Evolutionary conservation across 2,888 invertebrate genomes (phyloP).

Genomic region (Aspidiotus rigidus): DNA sequence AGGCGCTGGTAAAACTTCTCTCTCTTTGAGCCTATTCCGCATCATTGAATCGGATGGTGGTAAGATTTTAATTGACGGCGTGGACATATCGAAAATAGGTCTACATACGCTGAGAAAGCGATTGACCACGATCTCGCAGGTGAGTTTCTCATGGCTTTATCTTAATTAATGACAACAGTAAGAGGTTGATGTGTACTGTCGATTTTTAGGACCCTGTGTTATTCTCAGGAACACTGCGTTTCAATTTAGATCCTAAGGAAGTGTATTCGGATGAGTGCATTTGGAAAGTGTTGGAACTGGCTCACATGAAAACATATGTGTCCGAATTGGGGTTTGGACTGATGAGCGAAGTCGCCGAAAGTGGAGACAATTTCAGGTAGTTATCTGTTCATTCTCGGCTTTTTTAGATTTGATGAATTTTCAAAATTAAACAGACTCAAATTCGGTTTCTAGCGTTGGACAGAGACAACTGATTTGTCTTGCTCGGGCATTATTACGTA

Average conservation of each 20-base stretch:
- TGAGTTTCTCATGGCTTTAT: constrained; percentile 21
- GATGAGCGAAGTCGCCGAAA: constrained; percentile 76
- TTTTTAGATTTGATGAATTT: too few species aligned
- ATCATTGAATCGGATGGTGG: constrained; percentile 78
- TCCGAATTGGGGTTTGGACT: constrained; percentile 66
- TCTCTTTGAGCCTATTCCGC: constrained; percentile 78
- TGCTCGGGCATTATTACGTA: constrained; percentile 71
- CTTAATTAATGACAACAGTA: too few species aligned
- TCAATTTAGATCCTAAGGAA: constrained; percentile 88
- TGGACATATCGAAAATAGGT: constrained; percentile 71
- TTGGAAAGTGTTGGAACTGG: constrained; percentile 79
- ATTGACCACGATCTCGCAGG: constrained; percentile 47
- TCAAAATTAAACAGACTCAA: neutral
- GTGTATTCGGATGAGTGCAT: constrained; percentile 68
- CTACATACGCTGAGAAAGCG: constrained; percentile 70
- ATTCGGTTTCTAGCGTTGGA: constrained; percentile 60
- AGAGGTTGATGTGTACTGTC: too few species aligned
- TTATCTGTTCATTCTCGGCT: too few species aligned
- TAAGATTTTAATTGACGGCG: constrained; percentile 70
- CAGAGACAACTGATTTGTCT: constrained; percentile 82
- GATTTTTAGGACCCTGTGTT: constrained; percentile 74
- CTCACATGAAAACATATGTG: constrained; percentile 79
- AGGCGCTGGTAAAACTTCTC: constrained; percentile 84
- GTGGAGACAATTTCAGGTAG: constrained; percentile 68
- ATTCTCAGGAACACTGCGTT: constrained; percentile 80